phyloP scores from a whole-genome alignment of 2,113 vertebrate genomes.

The Octodon degus region DNA sequence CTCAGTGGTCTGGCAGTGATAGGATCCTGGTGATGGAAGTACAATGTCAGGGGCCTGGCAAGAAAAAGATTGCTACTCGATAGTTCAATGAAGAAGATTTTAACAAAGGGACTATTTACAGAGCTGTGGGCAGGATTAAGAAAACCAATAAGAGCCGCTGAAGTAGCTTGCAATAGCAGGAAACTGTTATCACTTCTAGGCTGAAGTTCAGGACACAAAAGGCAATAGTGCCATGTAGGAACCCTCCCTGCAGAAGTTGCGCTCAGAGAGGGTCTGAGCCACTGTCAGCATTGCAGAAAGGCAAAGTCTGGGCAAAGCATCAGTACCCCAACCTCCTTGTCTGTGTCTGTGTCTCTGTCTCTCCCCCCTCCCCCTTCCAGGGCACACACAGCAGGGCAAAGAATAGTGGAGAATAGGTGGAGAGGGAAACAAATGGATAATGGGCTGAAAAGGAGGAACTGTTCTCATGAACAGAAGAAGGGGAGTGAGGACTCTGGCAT shows the following conservation, averaged over 20 bases:
- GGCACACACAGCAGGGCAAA: neutral
- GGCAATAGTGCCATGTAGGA: neutral
- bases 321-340: neutral
- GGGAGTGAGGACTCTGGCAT: neutral
- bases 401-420: neutral
- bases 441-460: neutral
- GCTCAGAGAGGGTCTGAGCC: neutral
- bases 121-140: conserved; percentile 17
- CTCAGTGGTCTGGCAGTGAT: neutral
- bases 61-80: neutral
- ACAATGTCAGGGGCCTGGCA: neutral
- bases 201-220: neutral
- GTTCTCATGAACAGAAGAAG: neutral
- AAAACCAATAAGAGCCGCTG: neutral
- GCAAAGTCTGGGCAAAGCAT: neutral
- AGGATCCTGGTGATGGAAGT: neutral
- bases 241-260: neutral
- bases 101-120: neutral
- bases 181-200: neutral
- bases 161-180: neutral
- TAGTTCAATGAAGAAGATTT: neutral
- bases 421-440: neutral
- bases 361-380: neutral
- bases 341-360: neutral
- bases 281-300: neutral